Base-by-base conservation (phyloP, 2,113 vertebrate species). In the Sylvietta virens region DNA sequence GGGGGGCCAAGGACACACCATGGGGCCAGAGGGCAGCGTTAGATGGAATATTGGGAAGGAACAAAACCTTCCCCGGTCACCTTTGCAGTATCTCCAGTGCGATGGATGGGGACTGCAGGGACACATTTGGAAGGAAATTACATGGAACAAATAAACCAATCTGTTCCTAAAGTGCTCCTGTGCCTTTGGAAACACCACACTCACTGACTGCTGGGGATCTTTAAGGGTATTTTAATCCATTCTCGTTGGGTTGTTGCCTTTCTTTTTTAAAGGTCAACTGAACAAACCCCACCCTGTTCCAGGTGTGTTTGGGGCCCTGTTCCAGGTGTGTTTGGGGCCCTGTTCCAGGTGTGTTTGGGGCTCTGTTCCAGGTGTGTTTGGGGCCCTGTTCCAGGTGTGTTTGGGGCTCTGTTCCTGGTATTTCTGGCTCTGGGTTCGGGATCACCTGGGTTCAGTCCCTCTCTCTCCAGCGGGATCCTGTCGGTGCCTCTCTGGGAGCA, bases 141-240 rank as follows among this genome's bases (percentile, higher is more conserved):
- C 61, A 53, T 11, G 73, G 95, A 97, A 95, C 95, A 94, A 94
- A 95, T 85, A 71, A 95, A 74, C 44, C 92, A 84, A 79, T 84
- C 90, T 94, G 95, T 53, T 96, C 88, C 81, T 81, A 0, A 89
- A 84, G 69, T 4, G 14, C 56, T 78, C 33, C 66, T 39, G 47
- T 81, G 92, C 93, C 93, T 94, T 71, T 94, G 90, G 9, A 60
- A 76, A 16, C 54, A 14, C 33, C 5, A 33, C 67, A 11, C 56
- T n/a, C 58, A 6, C n/a, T 44, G 1, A 4, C 53, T 80, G 80
- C 66, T 71, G 78, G 16, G 10, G 4, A 1, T 3, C 57, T 79
- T 35, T 23, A 17, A 44, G 82, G 45, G 37, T 44, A 4, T 70
- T 69, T 72, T 79, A 57, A 73, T 21, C 93, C 45, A 7, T 82